Base-by-base conservation (phyloP, 1,140 invertebrate species). In the Belonocnema kinseyi region DNA sequence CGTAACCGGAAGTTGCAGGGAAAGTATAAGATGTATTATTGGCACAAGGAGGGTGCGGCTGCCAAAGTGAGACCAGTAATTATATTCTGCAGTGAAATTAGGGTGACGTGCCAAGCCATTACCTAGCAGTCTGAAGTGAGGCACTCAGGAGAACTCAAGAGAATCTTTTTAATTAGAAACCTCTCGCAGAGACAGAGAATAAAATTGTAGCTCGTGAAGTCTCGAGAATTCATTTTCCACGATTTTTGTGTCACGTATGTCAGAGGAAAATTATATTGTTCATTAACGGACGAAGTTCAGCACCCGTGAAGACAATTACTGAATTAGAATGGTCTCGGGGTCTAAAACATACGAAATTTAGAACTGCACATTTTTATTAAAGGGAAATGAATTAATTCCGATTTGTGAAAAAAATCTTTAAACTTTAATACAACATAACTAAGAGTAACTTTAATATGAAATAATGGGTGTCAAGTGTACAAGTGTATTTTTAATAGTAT, bases 161-260 rank as follows among this genome's bases (percentile, higher is more conserved):
- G 83, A 74, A 80, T 75, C 83, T 83, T 85, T 84, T 85, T 83
- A 85, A 85, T 85, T 85, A 85, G 83, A 85, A 83, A 76, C 79
- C 78, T 74, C 80, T 83, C 78, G 79, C 73, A 77, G 79, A 82
- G 76, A 82, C 70, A 75, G 51, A 75, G 79, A 83, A 83, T 81
- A 78, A 83, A 85, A 85, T 85, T 83, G 82, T 79, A 82, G 78
- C 79, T 82, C 78, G 77, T 82, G 82, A 81, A 81, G 78, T 83
- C 80, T 72, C 79, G 78, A 56, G 78, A 83, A 85, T 83, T 83
- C 82, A 85, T 80, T 80, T 82, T 77, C 56, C 77, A 81, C 73
- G 74, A 73, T 78, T 75, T 71, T 46, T 46, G 40, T 66, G 72
- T 75, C 77, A 78, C 70, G 46, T 77, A 33, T 73, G 66, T 51